A percentile compares a stretch with the other conserved stretches of the same genome.
Conservation (phyloP, 2,888 invertebrate genomes). For the Chrysina gloriosa region DNA sequence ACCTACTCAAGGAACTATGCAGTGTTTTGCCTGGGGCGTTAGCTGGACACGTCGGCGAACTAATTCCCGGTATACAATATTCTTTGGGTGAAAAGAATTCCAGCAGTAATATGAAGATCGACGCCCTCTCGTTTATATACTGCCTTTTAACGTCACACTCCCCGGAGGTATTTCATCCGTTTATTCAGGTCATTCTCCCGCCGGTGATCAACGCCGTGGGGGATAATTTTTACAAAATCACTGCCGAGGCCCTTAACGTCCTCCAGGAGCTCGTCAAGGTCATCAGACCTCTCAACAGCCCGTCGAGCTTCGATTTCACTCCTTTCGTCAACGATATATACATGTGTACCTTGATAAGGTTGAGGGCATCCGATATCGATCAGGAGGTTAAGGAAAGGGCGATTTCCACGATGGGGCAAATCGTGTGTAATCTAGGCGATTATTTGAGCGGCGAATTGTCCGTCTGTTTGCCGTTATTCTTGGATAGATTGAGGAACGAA, state of each 20-base stretch:
- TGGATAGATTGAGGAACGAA: slow-evolving; percentile 95
- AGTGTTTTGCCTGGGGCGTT: slow-evolving; percentile 90
- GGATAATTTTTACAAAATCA: slow-evolving; percentile 98
- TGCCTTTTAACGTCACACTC: slow-evolving; percentile 84
- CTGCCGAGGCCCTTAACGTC: slow-evolving; percentile 94
- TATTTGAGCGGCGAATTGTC: slow-evolving; percentile 82
- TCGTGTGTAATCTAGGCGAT: slow-evolving; percentile 93
- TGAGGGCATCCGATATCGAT: slow-evolving; percentile 96
- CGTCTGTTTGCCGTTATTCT: slow-evolving; percentile 91
- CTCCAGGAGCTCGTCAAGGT: slow-evolving; percentile 95
- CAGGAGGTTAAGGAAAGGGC: slow-evolving; percentile 99
- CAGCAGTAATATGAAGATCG: slow-evolving; percentile 98
- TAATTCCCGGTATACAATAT: slow-evolving; percentile 91
- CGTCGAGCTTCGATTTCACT: slow-evolving; percentile 76
- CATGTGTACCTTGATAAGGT: slow-evolving; percentile 83
- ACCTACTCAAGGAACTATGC: slow-evolving; percentile 89
- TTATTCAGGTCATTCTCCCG: slow-evolving; percentile 82
- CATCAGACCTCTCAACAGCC: slow-evolving; percentile 82
- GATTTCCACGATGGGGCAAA: slow-evolving; percentile 96
- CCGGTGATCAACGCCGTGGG: slow-evolving; percentile 90
- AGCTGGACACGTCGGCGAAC: slow-evolving; percentile 82
- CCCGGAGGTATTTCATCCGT: slow-evolving; percentile 82
- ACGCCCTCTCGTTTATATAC: slow-evolving; percentile 92
- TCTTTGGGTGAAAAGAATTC: slow-evolving; percentile 92
- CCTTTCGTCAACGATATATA: slow-evolving; percentile 86